Base-by-base conservation (phyloP, 2,797 vertebrate species). In the Antennarius maculatus region DNA sequence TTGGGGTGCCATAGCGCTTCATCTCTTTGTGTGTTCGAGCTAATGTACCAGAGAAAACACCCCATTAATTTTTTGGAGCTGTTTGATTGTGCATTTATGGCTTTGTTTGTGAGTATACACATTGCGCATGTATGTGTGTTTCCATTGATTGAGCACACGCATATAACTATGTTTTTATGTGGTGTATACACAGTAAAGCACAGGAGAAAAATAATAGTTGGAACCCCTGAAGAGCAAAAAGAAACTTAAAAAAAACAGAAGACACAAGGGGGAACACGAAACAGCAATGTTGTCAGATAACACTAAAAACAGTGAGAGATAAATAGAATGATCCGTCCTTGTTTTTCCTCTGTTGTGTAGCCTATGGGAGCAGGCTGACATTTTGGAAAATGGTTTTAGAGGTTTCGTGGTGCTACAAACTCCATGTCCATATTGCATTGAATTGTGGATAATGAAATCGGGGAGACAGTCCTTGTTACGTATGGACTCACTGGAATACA, bases 21-120 rank as follows among this genome's bases (percentile, higher is more conserved):
- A 53, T 27, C 42, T 29, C n/a, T 28, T 31, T 61, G 53, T 5
- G 52, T 48, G 41, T 68, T 57, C 66, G 7, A 55, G 53, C 28
- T 74, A 67, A 81, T 83, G 77, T 68, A 60, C 39, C 34, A 41
- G 51, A 59, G 46, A 74, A 77, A 65, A 84, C 11, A 64, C 47
- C 42, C 45, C 27, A 60, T 73, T 77, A 69, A 54, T 55, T 37
- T 51, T 27, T 58, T 54, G 58, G 57, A 56, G 18, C 54, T 39
- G 7, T 49, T 63, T 5, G n/a, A 3, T 47, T 42, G 29, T 55
- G 41, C 3, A 6, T 53, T 9, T 54, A 49, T 29, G 28, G 11
- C 8, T 17, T 46, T 64, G 43, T 17, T 23, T 48, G 8, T 10
- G 11, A 55, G 18, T 55, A 3, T 49, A 43, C 13, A 31, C 2